A percentile compares a stretch with the other conserved stretches of the same genome.
phyloP scores from a whole-genome alignment of 2,888 invertebrate genomes.

The Philereme vetulata region DNA sequence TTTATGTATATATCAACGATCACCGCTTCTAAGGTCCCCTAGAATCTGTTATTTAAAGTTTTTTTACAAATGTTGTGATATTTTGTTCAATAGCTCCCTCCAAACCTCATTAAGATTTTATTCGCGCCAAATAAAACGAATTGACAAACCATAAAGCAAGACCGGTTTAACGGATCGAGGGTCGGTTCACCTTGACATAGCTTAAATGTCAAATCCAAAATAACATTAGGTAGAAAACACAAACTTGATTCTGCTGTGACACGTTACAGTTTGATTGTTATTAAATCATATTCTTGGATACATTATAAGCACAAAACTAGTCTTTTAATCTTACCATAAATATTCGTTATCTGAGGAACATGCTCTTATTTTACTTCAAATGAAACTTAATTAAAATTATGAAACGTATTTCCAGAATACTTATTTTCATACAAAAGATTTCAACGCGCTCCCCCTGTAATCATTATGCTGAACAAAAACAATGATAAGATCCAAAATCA shows the following conservation, averaged over 20 bases:
- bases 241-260: slow-evolving; percentile 28
- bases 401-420: not conserved
- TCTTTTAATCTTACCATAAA: too few relatives aligned
- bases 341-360: too few relatives aligned
- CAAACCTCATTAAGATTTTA: slow-evolving; percentile 21
- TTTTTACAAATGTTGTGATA: too few relatives aligned
- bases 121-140: slow-evolving; percentile 28
- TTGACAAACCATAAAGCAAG: slow-evolving; percentile 35
- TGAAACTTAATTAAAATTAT: too few relatives aligned
- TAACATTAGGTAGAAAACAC: slow-evolving; percentile 34
- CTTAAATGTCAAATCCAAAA: slow-evolving; percentile 50
- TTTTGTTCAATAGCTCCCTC: too few relatives aligned
- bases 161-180: slow-evolving; percentile 56
- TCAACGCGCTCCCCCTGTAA: slow-evolving; percentile 12
- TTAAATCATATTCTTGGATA: not conserved
- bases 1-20: too few relatives aligned
- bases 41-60: too few relatives aligned
- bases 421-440: slow-evolving; percentile 6
- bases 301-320: not conserved
- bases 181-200: slow-evolving; percentile 61
- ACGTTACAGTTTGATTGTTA: slow-evolving; percentile 21
- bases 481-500: not conserved
- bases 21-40: too few relatives aligned
- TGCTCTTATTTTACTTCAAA: too few relatives aligned
- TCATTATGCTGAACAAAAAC: not conserved